A percentile compares a stretch with the other conserved stretches of the same genome.
These are phyloP conservation scores for Mastacembelus armatus DNA, from an alignment of 2,797 vertebrate genomes.

Conservation along the genomic window DNA sequence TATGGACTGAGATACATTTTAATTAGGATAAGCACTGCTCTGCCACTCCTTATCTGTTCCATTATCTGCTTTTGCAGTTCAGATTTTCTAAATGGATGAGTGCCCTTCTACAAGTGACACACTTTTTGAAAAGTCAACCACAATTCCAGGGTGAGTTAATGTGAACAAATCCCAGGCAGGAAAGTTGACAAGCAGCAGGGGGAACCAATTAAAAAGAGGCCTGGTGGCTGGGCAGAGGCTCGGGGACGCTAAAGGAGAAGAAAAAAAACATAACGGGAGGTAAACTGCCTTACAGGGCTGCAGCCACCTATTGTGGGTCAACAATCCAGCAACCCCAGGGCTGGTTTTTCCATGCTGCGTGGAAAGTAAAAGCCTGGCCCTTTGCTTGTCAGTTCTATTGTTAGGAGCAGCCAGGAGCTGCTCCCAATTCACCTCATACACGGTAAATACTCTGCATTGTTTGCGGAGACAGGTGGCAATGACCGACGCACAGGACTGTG, in stretches of 20 bases:
- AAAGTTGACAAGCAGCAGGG: constrained; percentile 35
- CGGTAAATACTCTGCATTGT: constrained; percentile 66
- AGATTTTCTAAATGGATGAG: constrained; percentile 37
- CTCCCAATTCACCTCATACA: constrained; percentile 66
- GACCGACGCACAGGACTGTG: constrained; percentile 24
- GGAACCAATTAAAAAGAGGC: constrained; percentile 63
- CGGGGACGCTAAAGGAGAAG: constrained; percentile 37
- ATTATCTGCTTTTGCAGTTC: constrained; percentile 37
- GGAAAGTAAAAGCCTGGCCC: constrained; percentile 62
- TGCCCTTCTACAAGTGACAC: constrained; percentile 35
- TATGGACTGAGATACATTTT: constrained; percentile 51
- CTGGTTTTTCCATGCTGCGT: constrained; percentile 41
- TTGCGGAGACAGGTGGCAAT: constrained; percentile 55
- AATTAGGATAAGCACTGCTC: constrained; percentile 51
- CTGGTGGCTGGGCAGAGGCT: constrained; percentile 32
- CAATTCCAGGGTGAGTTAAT: constrained; percentile 38
- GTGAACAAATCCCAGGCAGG: constrained; percentile 55
- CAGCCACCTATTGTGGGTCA: constrained; percentile 56
- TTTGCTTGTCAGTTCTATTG: constrained; percentile 72
- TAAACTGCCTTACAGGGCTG: constrained; percentile 45
- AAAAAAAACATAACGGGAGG: constrained; percentile 65
- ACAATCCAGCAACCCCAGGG: constrained; percentile 58
- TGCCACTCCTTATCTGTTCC: constrained; percentile 50
- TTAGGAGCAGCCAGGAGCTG: constrained; percentile 61
- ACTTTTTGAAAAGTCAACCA: constrained; percentile 18